Conservation (phyloP, 2,113 vertebrate species). For the Xiphophorus maculatus region DNA sequence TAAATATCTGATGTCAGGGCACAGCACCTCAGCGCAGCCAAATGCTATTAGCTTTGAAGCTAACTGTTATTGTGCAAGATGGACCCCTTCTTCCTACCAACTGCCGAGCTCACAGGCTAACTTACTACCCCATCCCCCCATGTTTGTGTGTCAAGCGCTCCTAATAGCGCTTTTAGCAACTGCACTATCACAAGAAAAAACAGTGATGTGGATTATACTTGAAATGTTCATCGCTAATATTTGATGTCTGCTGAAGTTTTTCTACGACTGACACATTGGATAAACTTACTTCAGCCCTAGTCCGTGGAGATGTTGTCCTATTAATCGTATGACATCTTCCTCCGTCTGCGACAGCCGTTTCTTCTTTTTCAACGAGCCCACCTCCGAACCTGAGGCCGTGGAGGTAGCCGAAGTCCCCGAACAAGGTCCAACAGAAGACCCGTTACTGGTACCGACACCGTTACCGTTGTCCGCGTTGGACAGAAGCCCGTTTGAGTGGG, state of each 20-base stretch:
- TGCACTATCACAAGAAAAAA: constrained; percentile 24
- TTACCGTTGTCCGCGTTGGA: constrained; percentile 82
- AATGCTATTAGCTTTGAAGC: constrained; percentile 51
- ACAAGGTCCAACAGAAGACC: constrained; percentile 75
- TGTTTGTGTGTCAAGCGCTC: constrained; percentile 74
- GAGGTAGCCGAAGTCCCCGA: constrained; percentile 74
- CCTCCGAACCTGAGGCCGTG: constrained; percentile 80
- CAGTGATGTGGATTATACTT: neutral
- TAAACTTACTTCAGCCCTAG: constrained; percentile 96
- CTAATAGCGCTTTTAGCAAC: constrained; percentile 49
- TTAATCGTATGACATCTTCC: constrained; percentile 97
- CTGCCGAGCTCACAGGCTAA: constrained; percentile 70
- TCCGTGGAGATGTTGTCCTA: constrained; percentile 97
- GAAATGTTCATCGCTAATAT: neutral
- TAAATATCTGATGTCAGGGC: constrained; percentile 26
- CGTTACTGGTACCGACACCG: constrained; percentile 86
- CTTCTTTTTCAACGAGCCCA: constrained; percentile 91
- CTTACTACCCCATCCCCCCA: constrained; percentile 79
- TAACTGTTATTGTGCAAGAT: constrained; percentile 82
- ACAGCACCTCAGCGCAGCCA: constrained; percentile 54
- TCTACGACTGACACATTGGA: constrained; percentile 46
- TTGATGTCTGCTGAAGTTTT: constrained; percentile 10
- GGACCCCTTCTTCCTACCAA: constrained; percentile 78
- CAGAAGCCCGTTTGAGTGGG: constrained; percentile 91
- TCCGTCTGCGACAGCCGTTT: constrained; percentile 95